Evolutionary conservation across 1,140 invertebrate species (phyloP), one percentile per base, ranked within the genome.

Genomic region (Pectinophora gossypiella): DNA sequence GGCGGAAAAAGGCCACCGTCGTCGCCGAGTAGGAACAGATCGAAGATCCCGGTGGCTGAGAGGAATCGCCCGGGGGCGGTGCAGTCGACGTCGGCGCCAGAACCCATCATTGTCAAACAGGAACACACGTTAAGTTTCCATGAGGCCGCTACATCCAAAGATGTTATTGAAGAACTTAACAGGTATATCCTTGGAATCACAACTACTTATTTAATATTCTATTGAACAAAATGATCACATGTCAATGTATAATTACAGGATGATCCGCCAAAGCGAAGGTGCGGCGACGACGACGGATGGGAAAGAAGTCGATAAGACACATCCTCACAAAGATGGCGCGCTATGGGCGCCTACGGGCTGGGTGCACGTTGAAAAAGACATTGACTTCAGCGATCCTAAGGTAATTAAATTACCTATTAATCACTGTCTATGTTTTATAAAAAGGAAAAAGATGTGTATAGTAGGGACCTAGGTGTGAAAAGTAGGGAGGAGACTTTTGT

Each of bases 381-480:
- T 94, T 54, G 93, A 94, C 76, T 91, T 94, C 64, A 93, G 90
- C 65, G 93, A 94, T 87, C 93, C 93, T n/a, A 94, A 94, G 90
- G 93, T 94, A 84, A 68, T n/a, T n/a, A n/a, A n/a, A n/a, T n/a
- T n/a, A n/a, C n/a, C n/a, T n/a, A n/a, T n/a, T n/a, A n/a, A n/a
- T n/a, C n/a, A n/a, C n/a, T n/a, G n/a, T n/a, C n/a, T n/a, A n/a
- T n/a, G n/a, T n/a, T n/a, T n/a, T n/a, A n/a, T n/a, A n/a, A n/a
- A n/a, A n/a, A n/a, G n/a, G n/a, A n/a, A n/a, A n/a, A n/a, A n/a
- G n/a, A n/a, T n/a, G n/a, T n/a, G n/a, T n/a, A n/a, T n/a, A n/a
- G n/a, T n/a, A n/a, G n/a, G n/a, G n/a, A n/a, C n/a, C n/a, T n/a
- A n/a, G n/a, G n/a, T n/a, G n/a, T n/a, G n/a, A n/a, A n/a, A n/a